Conservation (phyloP, 1,140 invertebrate genomes). For the Drosophila willistoni region DNA sequence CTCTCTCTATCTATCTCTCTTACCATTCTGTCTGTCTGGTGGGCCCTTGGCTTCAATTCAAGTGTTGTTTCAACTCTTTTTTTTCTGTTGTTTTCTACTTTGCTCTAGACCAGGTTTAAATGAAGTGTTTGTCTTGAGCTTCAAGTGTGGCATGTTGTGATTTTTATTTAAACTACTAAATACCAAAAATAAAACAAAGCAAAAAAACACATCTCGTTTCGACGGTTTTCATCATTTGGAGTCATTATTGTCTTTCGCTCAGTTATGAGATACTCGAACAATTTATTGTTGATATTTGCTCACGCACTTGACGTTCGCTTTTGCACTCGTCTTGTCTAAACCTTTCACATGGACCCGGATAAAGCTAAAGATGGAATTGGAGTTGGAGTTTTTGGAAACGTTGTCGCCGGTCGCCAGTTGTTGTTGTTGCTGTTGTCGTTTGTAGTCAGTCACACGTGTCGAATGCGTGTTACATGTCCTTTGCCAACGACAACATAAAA, state of each 20-base stretch:
- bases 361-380: background rate
- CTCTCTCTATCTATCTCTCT: constrained; percentile 23
- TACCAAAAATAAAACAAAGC: constrained; percentile 39
- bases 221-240: constrained; percentile 41
- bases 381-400: background rate
- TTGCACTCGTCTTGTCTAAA: constrained; percentile 29
- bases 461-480: constrained; percentile 73
- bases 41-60: constrained; percentile 57
- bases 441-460: constrained; percentile 52
- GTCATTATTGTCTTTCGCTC: constrained; percentile 4
- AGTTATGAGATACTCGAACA: constrained; percentile 46
- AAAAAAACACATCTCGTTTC: constrained; percentile 26
- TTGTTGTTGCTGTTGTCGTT: background rate
- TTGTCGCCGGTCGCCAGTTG: constrained; percentile 21
- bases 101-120: constrained; percentile 54
- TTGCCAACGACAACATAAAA: constrained; percentile 68
- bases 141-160: constrained; percentile 77
- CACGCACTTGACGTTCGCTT: constrained; percentile 63
- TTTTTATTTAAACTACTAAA: constrained; percentile 70
- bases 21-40: constrained; percentile 58
- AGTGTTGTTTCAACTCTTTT: constrained; percentile 76
- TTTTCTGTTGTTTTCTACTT: constrained; percentile 43
- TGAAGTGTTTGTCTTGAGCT: constrained; percentile 75
- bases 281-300: constrained; percentile 72
- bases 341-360: constrained; percentile 36